These are phyloP conservation scores for Aphelocoma coerulescens DNA, from an alignment of 2,113 vertebrate species.

Conservation along the genomic window DNA sequence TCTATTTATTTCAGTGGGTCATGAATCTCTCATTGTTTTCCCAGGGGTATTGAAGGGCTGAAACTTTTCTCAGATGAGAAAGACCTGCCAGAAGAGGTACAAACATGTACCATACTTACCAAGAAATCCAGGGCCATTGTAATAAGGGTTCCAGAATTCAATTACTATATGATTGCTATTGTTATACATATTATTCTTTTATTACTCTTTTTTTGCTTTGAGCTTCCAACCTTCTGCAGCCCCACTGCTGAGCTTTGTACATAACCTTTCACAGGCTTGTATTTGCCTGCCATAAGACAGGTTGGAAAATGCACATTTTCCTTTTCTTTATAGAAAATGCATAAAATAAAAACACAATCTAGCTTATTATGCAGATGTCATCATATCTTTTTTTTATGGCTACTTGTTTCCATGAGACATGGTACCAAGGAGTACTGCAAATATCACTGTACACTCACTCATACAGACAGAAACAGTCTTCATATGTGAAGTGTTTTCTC, in stretches of 20 bases:
- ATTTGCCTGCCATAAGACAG: neutral
- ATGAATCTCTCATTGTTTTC: neutral
- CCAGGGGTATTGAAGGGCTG: neutral
- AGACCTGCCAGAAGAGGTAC: neutral
- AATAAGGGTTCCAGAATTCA: neutral
- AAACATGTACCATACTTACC: neutral
- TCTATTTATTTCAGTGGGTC: conserved; percentile 52
- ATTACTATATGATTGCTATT: neutral
- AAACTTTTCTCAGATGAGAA: neutral
- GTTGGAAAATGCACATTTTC: neutral
- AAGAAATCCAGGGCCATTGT: neutral
- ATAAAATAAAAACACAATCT: neutral
- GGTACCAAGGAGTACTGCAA: neutral
- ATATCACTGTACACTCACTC: neutral
- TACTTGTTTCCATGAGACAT: neutral
- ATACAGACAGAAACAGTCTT: neutral
- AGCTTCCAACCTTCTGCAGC: neutral
- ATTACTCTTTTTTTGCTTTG: neutral
- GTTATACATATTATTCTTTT: neutral
- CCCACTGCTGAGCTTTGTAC: neutral
- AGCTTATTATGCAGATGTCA: neutral
- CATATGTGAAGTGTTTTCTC: neutral
- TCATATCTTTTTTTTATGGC: neutral
- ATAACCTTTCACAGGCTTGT: neutral
- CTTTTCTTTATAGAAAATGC: neutral